Base-by-base conservation (phyloP, 2,797 vertebrate species). In the Uromys caudimaculatus region DNA sequence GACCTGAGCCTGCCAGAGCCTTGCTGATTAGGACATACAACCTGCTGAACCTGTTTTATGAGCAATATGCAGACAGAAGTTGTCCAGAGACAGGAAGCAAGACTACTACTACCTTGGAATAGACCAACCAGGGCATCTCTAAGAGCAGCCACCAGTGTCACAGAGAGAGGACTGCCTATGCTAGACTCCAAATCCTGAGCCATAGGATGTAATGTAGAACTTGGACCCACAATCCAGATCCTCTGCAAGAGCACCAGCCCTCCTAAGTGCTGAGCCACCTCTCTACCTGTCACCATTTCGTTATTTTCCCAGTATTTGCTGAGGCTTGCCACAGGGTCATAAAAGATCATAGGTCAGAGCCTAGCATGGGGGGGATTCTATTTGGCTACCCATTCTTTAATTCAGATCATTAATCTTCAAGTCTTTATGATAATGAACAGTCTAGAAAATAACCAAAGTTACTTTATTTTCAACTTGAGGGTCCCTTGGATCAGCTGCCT, bases 21-120 rank as follows among this genome's bases (percentile, higher is more conserved):
- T 44, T 89, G 84, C 79, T 78, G 94, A 90, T n/a, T 76, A 73
- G 85, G 95, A 94, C 71, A 52, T 71, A 95, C 79, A 95, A 93
- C 92, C 97, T 79, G 96, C 78, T 69, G 73, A 93, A 47, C 56
- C 2, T 93, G 91, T 97, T 96, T 96, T 90, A 97, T 84, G 91
- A 71, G 6, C 82, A 76, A 0, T 58, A 0, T 6, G 32, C 56
- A 35, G 54, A 96, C 90, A 44, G 17, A 94, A 64, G 64, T 29
- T 92, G 12, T 75, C 76, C 90, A 87, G 41, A 88, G 77, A 90
- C 50, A 14, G 95, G 73, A 89, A 96, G 82, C 93, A 81, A 90
- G 95, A 84, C 90, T n/a, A n/a, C 19, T 52, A 88, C 82, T n/a
- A 90, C 12, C 94, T 93, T 1, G 0, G 23, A 91, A 29, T 1